Evolutionary conservation across 2,113 vertebrate species (phyloP).

Genomic region (Macroglossus sobrinus): DNA sequence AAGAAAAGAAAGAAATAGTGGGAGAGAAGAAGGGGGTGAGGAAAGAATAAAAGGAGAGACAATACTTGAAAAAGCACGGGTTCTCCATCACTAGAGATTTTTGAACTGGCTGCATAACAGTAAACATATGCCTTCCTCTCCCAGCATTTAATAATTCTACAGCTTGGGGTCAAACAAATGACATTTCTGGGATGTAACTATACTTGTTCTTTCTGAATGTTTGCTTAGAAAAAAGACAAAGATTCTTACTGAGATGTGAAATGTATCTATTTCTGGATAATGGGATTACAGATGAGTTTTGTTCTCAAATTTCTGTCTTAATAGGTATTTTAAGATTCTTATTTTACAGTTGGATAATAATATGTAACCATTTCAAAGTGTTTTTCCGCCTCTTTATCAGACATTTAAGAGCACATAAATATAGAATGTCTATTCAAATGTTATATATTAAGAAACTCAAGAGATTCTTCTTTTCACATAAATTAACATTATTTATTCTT

Average conservation of each 20-base stretch:
- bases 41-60: not conserved
- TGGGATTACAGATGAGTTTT: not conserved
- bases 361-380: not conserved
- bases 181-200: not conserved
- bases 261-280: not conserved
- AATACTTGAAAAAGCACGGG: not conserved
- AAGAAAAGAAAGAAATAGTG: not conserved
- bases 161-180: not conserved
- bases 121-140: not conserved
- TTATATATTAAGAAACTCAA: not conserved
- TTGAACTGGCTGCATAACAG: fast-evolving
- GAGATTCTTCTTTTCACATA: not conserved
- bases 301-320: not conserved
- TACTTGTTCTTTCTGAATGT: not conserved
- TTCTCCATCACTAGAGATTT: not conserved
- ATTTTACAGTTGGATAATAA: not conserved
- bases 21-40: no score
- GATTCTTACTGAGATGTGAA: not conserved
- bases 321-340: not conserved
- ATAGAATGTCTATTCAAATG: not conserved
- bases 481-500: not conserved
- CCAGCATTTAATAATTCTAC: not conserved
- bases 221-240: not conserved
- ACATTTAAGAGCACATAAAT: not conserved
- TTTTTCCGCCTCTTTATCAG: not conserved